Evolutionary conservation across 2,888 invertebrate genomes (phyloP), one percentile per base, ranked within the genome.

Genomic region (Polia nebulosa): DNA sequence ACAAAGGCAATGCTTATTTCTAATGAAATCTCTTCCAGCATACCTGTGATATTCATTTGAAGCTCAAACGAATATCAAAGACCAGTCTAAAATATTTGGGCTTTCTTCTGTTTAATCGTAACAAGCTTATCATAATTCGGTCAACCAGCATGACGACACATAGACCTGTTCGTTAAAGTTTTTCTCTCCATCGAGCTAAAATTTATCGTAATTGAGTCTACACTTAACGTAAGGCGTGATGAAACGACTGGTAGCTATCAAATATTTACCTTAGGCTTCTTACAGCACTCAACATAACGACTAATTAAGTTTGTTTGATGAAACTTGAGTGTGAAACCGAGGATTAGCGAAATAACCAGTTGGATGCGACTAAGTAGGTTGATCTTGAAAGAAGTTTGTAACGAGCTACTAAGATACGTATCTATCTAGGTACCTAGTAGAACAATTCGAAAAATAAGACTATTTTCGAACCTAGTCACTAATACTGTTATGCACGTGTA

Each of bases 261-360:
- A 76, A 70, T 75, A 49, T 76, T 77, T 71, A 59, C 45, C 29
- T 36, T 52, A 45, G 11, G 1, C 55, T 56, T 13, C 76, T 57
- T 27, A 20, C 22, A 29, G 63, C n/a, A 53, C 61, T n/a, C n/a
- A 53, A 44, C 27, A 49, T 17, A 17, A 53, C 32, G 2, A 34
- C 29, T 51, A 25, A 55, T 51, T 59, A 60, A 49, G 47, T 77
- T 39, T 63, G 36, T 59, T 61, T 71, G 59, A 41, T 60, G 45
- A 53, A 59, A 55, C 45, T 39, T 56, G 22, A 49, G 29, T 62
- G 44, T 58, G 44, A 51, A 62, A 49, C 7, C 9, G 49, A 15
- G 29, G 3, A 56, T 55, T 22, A 27, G 25, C 5, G 57, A 53
- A 69, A 62, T 61, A 53, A 53, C 17, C 25, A 25, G 4, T 44